Base-by-base conservation (phyloP, 2,888 invertebrate species). In the Monoplex corrugatus region DNA sequence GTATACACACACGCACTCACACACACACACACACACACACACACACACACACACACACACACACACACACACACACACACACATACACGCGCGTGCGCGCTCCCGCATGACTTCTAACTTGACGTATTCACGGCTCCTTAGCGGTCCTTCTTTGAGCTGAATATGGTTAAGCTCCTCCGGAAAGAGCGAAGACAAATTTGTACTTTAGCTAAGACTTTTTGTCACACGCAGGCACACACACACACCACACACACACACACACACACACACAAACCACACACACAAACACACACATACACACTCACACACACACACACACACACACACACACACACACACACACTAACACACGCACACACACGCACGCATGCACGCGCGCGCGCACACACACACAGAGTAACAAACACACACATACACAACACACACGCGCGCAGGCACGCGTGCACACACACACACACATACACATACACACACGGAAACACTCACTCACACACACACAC, bases 211-310 rank as follows among this genome's bases (percentile, higher is more conserved):
- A n/a, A n/a, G n/a, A n/a, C n/a, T n/a, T n/a, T n/a, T n/a, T n/a
- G n/a, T n/a, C 63, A 63, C 63, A 23, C 63, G 28, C 63, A 63
- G 23, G 28, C 78, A 78, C 78, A 78, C 78, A 78, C 78, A 78
- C 19, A 78, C 78, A 78, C 78, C 78, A 78, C 78, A 78, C 78
- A 78, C 78, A 78, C 78, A 78, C 78, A 78, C 78, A 78, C 78
- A 78, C 78, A 78, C 78, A 78, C 40, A 78, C 78, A 78, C 40
- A 40, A n/a, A n/a, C n/a, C 40, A 40, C 78, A 78, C 35, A 40
- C 38, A 78, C 35, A 40, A 10, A 40, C 35, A 40, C 40, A 35
- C 35, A 40, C 40, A 35, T 10, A 78, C 13, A 6, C 8, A 32
- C 28, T 16, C 75, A 28, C 32, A 28, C 6, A 75, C 8, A 75